Evolutionary conservation across 2,113 vertebrate species (phyloP), one percentile per base, ranked within the genome.

Genomic region (Oceanites oceanicus): DNA sequence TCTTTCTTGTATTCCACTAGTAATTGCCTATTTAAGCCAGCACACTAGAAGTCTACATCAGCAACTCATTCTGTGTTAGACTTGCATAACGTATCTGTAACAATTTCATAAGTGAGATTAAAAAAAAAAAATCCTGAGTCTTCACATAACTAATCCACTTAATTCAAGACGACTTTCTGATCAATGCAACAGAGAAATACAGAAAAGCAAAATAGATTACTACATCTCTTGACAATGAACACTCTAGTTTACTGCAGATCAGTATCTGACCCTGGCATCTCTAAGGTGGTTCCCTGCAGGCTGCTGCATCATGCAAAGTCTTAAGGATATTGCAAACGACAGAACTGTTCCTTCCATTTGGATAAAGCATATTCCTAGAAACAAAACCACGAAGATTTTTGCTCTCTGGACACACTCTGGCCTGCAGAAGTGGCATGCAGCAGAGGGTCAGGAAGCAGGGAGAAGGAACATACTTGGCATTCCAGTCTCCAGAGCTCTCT

Each of bases 401-500:
- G 68, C 62, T 94, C 14, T 63, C 62, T 6, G 0, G 58, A 63
- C 12, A 30, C 49, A 19, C 7, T 82, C 32, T 49, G 71, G 86
- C 22, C 71, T 22, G 70, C 80, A 94, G 76, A 71, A 92, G 67
- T 5, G 13, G 36, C 77, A 79, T 3, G 18, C 29, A 34, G 56
- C 1, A 3, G 29, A 84, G 59, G n/a, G 68, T 42, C 68, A 73
- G 56, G 73, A 84, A 90, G 53, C 61, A 36, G 36, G 65, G 53
- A 87, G 77, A 87, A 91, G 45, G 63, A 66, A 81, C 95, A 94
- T 95, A 76, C n/a, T 95, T 90, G 80, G 53, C 97, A 97, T 97
- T 97, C 93, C 95, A 91, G 56, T n/a, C 80, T 80, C 77, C 61
- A 88, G 74, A 96, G 71, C 40, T 65, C 76, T 59, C 85, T 80